Evolutionary conservation across 2,113 vertebrate species (phyloP).

Genomic region (Sigmodon hispidus): DNA sequence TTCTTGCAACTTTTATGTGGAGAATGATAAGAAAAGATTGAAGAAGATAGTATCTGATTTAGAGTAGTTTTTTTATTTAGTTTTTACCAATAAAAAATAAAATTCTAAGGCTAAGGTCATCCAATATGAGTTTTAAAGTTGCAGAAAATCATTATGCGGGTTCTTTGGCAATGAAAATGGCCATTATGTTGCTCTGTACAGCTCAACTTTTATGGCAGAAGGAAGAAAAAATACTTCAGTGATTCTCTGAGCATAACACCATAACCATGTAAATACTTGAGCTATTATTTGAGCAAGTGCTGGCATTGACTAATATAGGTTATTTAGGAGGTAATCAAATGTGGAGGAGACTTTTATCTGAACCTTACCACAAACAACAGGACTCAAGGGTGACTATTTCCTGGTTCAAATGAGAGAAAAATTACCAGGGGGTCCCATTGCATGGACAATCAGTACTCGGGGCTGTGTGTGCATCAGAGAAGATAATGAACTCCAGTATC

Average conservation of each 20-base stretch:
- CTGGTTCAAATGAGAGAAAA: neutral
- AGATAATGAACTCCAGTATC: neutral
- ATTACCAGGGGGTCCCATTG: neutral
- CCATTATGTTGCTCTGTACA: constrained; percentile 37
- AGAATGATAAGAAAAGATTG: constrained; percentile 43
- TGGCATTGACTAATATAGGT: constrained; percentile 47
- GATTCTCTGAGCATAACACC: constrained; percentile 36
- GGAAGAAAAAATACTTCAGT: constrained; percentile 52
- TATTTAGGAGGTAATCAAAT: constrained; percentile 59
- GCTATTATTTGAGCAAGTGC: constrained; percentile 59
- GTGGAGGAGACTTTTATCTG: constrained; percentile 40
- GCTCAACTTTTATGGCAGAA: constrained; percentile 51
- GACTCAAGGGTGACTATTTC: constrained; percentile 16
- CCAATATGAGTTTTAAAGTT: constrained; percentile 61
- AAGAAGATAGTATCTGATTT: neutral
- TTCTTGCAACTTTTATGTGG: constrained; percentile 16
- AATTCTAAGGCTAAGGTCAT: constrained; percentile 49
- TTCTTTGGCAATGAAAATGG: constrained; percentile 59
- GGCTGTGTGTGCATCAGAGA: neutral
- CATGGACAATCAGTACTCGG: neutral
- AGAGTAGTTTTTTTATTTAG: constrained; percentile 23
- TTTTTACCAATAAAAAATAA: constrained; percentile 50
- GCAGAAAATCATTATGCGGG: constrained; percentile 57
- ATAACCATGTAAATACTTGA: constrained; percentile 50
- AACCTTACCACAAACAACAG: constrained; percentile 5